Percentiles rank a stretch among this genome's conserved stretches.
Evolutionary conservation across 2,797 vertebrate genomes (phyloP).

Genomic region (Otolemur crassicaudatus): DNA sequence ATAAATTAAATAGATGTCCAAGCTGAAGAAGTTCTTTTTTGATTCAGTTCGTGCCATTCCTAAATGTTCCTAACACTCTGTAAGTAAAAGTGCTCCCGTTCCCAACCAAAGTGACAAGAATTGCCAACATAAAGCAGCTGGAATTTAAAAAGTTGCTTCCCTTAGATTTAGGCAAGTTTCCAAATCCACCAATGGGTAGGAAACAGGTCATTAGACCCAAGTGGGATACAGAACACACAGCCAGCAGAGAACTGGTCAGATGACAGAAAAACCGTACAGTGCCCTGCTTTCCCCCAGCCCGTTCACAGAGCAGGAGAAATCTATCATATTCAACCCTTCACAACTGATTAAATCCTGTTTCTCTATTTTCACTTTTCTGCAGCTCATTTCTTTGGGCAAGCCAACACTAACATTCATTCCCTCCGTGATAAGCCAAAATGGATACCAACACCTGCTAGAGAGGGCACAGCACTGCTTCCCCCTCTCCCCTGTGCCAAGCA

Average conservation of each 20-base stretch:
- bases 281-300: not conserved
- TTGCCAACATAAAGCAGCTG: not conserved
- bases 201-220: not conserved
- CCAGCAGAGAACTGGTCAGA: not conserved
- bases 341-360: no score
- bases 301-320: accelerated
- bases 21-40: not conserved
- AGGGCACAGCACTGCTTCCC: accelerated
- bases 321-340: accelerated
- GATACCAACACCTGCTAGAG: not conserved
- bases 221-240: not conserved
- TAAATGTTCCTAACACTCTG: no score
- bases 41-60: accelerated
- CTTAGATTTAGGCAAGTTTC: not conserved
- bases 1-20: accelerated
- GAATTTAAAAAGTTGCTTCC: not conserved
- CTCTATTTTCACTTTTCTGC: not conserved
- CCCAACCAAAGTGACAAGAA: not conserved
- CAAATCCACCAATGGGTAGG: not conserved
- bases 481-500: accelerated
- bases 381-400: not conserved
- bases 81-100: accelerated
- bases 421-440: not conserved
- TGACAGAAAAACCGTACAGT: accelerated
- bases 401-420: not conserved